These are phyloP conservation scores for Peromyscus leucopus DNA, from an alignment of 2,113 vertebrate species.

Conservation along the genomic window DNA sequence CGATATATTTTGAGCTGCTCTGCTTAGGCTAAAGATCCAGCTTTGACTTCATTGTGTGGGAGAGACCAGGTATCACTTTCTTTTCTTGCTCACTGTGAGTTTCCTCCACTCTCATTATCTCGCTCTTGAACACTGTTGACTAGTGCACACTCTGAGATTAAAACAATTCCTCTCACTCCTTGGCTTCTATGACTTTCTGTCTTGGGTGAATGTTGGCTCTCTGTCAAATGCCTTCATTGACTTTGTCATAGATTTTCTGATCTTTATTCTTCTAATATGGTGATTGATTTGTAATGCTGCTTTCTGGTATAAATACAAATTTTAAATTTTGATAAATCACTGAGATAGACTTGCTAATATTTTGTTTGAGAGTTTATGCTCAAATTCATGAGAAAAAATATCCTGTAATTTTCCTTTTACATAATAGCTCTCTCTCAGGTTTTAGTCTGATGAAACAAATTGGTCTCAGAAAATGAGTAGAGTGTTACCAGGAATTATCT, in stretches of 20 bases:
- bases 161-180: background rate
- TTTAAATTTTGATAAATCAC: conserved; percentile 38
- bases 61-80: background rate
- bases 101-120: background rate
- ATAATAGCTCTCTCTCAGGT: background rate
- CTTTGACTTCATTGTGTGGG: background rate
- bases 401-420: background rate
- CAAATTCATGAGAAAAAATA: conserved; percentile 27
- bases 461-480: background rate
- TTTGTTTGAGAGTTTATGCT: background rate
- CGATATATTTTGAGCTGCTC: background rate
- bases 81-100: background rate
- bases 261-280: background rate
- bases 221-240: background rate
- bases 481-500: conserved; percentile 31
- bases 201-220: background rate
- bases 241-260: background rate
- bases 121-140: background rate
- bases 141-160: background rate
- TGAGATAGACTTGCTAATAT: background rate
- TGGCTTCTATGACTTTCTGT: background rate
- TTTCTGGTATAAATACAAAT: background rate
- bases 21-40: background rate
- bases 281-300: background rate
- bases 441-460: conserved; percentile 53